A percentile compares a stretch with the other conserved stretches of the same genome.
These are phyloP conservation scores for Molossus molossus DNA, from an alignment of 2,797 vertebrate species.

Conservation along the genomic window DNA sequence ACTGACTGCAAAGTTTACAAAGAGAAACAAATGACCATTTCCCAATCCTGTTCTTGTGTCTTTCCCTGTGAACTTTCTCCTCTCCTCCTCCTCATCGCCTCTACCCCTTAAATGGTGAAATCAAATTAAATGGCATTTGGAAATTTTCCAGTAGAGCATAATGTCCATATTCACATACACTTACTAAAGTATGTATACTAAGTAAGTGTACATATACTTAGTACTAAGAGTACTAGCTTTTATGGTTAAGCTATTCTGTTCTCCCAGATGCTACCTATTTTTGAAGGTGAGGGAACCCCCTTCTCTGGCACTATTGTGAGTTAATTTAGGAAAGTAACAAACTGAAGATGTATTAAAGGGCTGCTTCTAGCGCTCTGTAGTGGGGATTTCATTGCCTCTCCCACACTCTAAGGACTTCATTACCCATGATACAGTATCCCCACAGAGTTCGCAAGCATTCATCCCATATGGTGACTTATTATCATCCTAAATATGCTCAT, in stretches of 20 bases:
- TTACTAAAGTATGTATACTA: background rate
- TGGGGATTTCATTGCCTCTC: background rate
- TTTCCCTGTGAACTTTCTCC: conserved; percentile 75
- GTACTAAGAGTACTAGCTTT: background rate
- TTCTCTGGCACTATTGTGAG: background rate
- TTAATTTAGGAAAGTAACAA: conserved; percentile 55
- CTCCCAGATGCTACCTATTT: conserved; percentile 39
- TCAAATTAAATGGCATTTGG: background rate
- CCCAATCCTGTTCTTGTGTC: conserved; percentile 84
- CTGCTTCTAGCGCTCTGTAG: background rate
- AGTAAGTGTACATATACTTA: background rate
- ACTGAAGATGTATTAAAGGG: conserved; percentile 19
- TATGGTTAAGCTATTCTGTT: conserved; percentile 49
- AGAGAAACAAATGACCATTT: conserved; percentile 92
- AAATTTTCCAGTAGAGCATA: conserved; percentile 46
- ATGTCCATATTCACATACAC: background rate
- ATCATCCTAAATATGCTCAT: conserved; percentile 1
- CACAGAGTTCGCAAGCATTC: background rate
- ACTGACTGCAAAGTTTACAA: conserved; percentile 91
- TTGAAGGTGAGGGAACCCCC: background rate
- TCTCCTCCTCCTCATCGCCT: background rate
- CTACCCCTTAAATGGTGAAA: conserved; percentile 13
- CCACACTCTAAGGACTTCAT: background rate
- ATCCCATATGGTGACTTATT: conserved; percentile 33
- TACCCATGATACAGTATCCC: background rate